phyloP scores from a whole-genome alignment of 2,797 vertebrate species.

The Ctenopoma kingsleyae region DNA sequence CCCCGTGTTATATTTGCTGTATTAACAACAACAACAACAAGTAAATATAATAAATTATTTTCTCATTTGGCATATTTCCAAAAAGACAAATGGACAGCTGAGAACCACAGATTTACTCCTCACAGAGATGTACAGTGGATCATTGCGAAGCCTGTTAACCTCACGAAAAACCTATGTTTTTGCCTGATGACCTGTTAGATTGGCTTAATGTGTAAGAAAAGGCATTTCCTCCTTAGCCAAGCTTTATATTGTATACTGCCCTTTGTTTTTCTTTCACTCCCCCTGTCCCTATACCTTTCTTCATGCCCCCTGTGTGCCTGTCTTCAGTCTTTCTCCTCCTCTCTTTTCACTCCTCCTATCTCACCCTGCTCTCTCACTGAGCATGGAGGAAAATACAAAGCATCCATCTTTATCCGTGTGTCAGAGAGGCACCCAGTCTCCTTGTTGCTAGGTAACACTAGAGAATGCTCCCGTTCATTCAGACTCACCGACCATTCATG shows the following conservation, averaged over 20 bases:
- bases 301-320: conserved; percentile 26
- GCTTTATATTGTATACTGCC: background rate
- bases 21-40: too few relatives aligned
- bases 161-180: conserved; percentile 22
- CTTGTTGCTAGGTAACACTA: conserved; percentile 89
- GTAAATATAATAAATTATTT: conserved; percentile 3
- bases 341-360: conserved; percentile 59
- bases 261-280: conserved; percentile 20
- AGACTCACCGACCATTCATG: conserved; percentile 81
- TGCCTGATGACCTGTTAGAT: conserved; percentile 24
- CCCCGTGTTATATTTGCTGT: background rate
- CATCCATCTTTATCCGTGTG: conserved; percentile 82
- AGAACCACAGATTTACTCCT: conserved; percentile 5
- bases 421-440: conserved; percentile 82
- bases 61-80: conserved; percentile 9
- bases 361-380: conserved; percentile 70
- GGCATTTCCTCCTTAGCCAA: background rate
- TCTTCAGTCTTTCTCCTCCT: conserved; percentile 46
- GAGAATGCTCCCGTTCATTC: conserved; percentile 85
- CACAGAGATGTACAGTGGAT: conserved; percentile 15
- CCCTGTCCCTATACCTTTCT: conserved; percentile 31
- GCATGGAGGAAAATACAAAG: conserved; percentile 77
- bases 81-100: conserved; percentile 3
- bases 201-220: background rate
- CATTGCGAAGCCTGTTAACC: conserved; percentile 33